Evolutionary conservation across 2,888 invertebrate genomes (phyloP).

Genomic region (Ormyrus rosae): DNA sequence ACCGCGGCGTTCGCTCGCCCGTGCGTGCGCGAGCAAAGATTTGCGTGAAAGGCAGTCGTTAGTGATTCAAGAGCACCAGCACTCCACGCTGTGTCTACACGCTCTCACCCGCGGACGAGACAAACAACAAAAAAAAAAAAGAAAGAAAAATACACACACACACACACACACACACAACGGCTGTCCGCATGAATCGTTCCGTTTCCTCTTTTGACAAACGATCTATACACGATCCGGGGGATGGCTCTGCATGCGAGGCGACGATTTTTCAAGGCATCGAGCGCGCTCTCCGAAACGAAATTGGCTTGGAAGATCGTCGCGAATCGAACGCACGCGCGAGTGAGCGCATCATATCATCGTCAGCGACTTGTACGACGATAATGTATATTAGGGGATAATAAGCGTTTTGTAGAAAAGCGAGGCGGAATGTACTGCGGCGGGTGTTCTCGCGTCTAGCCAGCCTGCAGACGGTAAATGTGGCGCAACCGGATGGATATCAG

Average conservation of each 20-base stretch:
- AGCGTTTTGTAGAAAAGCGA: background rate
- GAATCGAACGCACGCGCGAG: slow-evolving; percentile 29
- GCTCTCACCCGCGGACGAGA: background rate
- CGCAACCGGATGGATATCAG: slow-evolving; percentile 49
- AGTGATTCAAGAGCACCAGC: slow-evolving; percentile 33
- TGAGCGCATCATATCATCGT: slow-evolving; percentile 15
- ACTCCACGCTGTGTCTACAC: slow-evolving; percentile 5
- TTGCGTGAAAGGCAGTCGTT: slow-evolving; percentile 45
- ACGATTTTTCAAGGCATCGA: slow-evolving; percentile 5
- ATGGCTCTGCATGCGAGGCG: background rate
- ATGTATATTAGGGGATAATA: background rate
- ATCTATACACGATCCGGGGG: too few relatives aligned
- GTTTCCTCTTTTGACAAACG: too few relatives aligned
- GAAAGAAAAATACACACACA: background rate
- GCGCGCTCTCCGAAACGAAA: background rate
- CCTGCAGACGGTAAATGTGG: slow-evolving; percentile 20
- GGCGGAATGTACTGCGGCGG: background rate
- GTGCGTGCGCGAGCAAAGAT: slow-evolving; percentile 58
- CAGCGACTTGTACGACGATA: background rate
- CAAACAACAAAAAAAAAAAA: background rate
- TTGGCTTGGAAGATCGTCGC: background rate
- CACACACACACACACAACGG: background rate
- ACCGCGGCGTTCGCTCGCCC: slow-evolving; percentile 46
- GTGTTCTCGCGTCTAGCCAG: background rate
- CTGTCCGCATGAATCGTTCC: background rate